Conservation (phyloP, 2,888 invertebrate species). For the Microplitis deprimator region DNA sequence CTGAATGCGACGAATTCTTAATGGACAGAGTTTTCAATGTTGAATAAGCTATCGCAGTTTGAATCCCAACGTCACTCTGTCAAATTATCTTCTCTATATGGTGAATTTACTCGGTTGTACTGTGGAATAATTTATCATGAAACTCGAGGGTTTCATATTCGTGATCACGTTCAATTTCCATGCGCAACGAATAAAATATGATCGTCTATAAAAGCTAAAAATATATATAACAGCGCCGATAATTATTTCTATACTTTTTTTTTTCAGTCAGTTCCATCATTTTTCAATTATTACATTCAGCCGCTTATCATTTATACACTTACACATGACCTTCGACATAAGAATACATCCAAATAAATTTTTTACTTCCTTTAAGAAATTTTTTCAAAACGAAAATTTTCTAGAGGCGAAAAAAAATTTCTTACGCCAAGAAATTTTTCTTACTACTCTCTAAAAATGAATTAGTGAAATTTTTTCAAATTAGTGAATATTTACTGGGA, state of each 20-base stretch:
- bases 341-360: too few relatives aligned
- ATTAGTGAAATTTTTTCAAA: too few relatives aligned
- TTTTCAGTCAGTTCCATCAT: not conserved
- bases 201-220: slow-evolving; percentile 6
- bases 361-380: too few relatives aligned
- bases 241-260: slow-evolving; percentile 2
- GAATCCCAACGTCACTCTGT: slow-evolving; percentile 12
- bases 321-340: too few relatives aligned
- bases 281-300: too few relatives aligned
- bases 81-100: slow-evolving; percentile 9
- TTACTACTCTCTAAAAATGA: too few relatives aligned
- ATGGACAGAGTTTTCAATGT: not conserved
- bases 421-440: too few relatives aligned
- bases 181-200: slow-evolving; percentile 13
- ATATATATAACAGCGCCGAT: not conserved
- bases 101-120: slow-evolving; percentile 4
- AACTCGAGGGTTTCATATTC: slow-evolving; percentile 15
- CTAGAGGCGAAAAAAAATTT: too few relatives aligned
- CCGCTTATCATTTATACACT: too few relatives aligned
- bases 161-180: slow-evolving; percentile 6
- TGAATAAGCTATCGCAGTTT: slow-evolving; percentile 14
- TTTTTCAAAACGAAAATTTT: too few relatives aligned
- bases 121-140: not conserved
- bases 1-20: not conserved
- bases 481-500: too few relatives aligned